phyloP scores from a whole-genome alignment of 2,888 invertebrate genomes.

The Philhelius pedissequus region DNA sequence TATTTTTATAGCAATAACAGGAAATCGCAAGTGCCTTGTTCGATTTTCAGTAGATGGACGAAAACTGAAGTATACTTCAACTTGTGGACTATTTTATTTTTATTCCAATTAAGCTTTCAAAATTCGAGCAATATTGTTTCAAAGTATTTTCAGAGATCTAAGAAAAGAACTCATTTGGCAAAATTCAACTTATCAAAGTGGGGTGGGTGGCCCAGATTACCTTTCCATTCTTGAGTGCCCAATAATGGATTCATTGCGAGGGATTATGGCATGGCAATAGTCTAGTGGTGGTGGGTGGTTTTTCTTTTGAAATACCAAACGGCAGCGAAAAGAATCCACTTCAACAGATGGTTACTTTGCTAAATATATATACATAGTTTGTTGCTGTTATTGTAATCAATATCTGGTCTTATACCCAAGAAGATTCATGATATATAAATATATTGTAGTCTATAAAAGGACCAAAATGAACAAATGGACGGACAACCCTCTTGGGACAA shows the following conservation, averaged over 20 bases:
- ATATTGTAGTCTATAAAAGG: too few relatives aligned
- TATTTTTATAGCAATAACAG: too few relatives aligned
- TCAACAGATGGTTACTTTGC: slow-evolving; percentile 11
- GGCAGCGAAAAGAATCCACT: slow-evolving; percentile 25
- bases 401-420: neutral
- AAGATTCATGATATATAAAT: neutral
- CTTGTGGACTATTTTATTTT: too few relatives aligned
- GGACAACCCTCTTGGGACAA: slow-evolving; percentile 9
- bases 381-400: neutral
- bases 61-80: too few relatives aligned
- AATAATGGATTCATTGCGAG: slow-evolving; percentile 42
- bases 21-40: too few relatives aligned
- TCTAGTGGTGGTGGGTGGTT: neutral
- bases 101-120: too few relatives aligned
- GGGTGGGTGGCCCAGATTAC: neutral
- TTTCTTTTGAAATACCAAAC: neutral
- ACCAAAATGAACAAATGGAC: neutral
- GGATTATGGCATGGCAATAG: slow-evolving; percentile 8
- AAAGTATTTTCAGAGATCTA: too few relatives aligned
- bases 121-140: too few relatives aligned
- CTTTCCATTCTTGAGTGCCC: slow-evolving; percentile 3
- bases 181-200: neutral
- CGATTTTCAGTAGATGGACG: too few relatives aligned
- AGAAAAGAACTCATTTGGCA: neutral
- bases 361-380: neutral